Evolutionary conservation across 1,140 invertebrate species (phyloP).

Genomic region (Bombus confusus): DNA sequence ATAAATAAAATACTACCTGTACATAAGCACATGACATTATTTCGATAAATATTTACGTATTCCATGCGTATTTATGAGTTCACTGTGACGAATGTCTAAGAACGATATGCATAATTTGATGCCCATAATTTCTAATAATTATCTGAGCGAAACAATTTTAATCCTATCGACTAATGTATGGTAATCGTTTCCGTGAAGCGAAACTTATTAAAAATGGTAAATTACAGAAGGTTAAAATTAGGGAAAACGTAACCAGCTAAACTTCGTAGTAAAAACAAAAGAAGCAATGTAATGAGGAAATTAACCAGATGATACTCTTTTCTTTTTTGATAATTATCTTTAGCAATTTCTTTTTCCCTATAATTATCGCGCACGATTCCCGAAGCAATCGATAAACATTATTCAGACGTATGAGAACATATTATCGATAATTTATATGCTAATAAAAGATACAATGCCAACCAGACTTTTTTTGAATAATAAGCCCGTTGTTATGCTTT

Average conservation of each 20-base stretch:
- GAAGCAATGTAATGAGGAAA: neutral
- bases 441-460: constrained; percentile 34
- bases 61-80: neutral
- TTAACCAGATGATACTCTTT: neutral
- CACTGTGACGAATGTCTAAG: neutral
- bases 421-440: constrained; percentile 39
- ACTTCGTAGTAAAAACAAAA: neutral
- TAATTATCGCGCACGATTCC: constrained; percentile 4
- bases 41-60: neutral
- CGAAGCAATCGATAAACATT: constrained; percentile 4
- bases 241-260: neutral
- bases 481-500: neutral
- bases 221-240: constrained; percentile 1
- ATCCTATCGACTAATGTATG: neutral
- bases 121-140: neutral
- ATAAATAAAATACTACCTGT: neutral
- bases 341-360: neutral
- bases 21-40: neutral
- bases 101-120: neutral
- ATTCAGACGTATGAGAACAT: neutral
- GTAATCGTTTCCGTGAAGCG: constrained; percentile 9
- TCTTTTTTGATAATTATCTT: constrained; percentile 3
- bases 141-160: neutral
- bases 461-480: constrained; percentile 2
- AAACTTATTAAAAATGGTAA: neutral